A percentile compares a stretch with the other conserved stretches of the same genome.
phyloP scores from a whole-genome alignment of 2,113 vertebrate genomes.

The Tragelaphus scriptus region DNA sequence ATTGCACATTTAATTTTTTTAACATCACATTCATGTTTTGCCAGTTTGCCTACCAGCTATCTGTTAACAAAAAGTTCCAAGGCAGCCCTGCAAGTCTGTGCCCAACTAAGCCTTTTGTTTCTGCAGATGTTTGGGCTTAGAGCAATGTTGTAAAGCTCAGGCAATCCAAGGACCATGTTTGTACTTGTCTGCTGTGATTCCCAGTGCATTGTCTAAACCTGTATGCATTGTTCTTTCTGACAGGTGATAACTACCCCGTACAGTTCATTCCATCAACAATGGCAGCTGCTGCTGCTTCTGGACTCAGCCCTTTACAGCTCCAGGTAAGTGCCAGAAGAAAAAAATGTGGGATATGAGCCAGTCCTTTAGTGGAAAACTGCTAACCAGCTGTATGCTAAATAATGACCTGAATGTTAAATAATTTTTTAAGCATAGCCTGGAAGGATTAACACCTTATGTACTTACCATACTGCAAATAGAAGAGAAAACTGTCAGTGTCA shows the following conservation, averaged over 20 bases:
- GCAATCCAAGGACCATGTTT: slow-evolving; percentile 87
- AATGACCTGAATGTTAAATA: slow-evolving; percentile 92
- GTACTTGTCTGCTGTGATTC: slow-evolving; percentile 90
- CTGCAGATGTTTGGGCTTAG: slow-evolving; percentile 95
- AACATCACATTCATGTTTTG: slow-evolving; percentile 78
- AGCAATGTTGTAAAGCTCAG: slow-evolving; percentile 80
- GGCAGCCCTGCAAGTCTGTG: slow-evolving; percentile 85
- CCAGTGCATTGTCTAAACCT: slow-evolving; percentile 98
- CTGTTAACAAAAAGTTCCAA: slow-evolving; percentile 82
- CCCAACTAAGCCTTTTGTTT: slow-evolving; percentile 92
- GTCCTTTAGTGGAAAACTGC: slow-evolving; percentile 86
- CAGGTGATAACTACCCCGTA: slow-evolving; percentile 99
- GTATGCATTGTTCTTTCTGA: slow-evolving; percentile 94
- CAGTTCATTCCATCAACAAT: slow-evolving; percentile 99
- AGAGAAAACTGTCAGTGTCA: slow-evolving; percentile 60
- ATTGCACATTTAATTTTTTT: slow-evolving; percentile 75
- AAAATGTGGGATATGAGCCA: slow-evolving; percentile 89
- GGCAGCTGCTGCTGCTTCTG: slow-evolving; percentile 99
- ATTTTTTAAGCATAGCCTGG: slow-evolving; percentile 86
- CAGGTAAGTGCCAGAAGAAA: slow-evolving; percentile 97
- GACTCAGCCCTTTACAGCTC: slow-evolving; percentile 99
- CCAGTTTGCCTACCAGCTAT: slow-evolving; percentile 86
- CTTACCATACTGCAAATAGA: slow-evolving; percentile 80
- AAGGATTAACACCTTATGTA: slow-evolving; percentile 92
- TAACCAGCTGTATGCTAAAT: slow-evolving; percentile 98